Conservation (phyloP, 2,113 vertebrate species). For the Pseudolaguvia tuberculata region DNA sequence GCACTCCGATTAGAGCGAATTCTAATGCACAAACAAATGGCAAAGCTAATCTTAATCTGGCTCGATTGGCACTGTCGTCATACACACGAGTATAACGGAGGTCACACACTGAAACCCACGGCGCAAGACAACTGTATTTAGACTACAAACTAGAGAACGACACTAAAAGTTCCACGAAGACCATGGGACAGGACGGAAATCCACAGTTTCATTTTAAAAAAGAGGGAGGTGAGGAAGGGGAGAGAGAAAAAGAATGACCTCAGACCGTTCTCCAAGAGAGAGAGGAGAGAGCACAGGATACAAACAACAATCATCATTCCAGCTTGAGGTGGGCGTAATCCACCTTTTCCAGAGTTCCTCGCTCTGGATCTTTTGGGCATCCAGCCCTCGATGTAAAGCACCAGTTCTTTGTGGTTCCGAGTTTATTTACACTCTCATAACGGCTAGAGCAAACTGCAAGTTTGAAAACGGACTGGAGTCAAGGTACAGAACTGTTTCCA, state of each 20-base stretch:
- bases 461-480: constrained; percentile 35
- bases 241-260: constrained; percentile 27
- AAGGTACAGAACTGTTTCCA: constrained; percentile 37
- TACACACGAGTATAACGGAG: constrained; percentile 78
- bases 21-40: constrained; percentile 76
- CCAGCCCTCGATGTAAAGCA: constrained; percentile 21
- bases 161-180: constrained; percentile 76
- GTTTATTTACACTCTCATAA: constrained; percentile 18
- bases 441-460: constrained; percentile 19
- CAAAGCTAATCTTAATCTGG: constrained; percentile 78
- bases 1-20: constrained; percentile 67
- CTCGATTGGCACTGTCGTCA: constrained; percentile 75
- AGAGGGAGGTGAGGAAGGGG: constrained; percentile 36
- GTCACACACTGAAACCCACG: constrained; percentile 75
- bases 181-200: constrained; percentile 78
- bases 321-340: constrained; percentile 71
- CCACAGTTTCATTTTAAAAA: constrained; percentile 67
- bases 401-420: constrained; percentile 27
- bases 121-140: constrained; percentile 75
- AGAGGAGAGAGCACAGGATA: constrained; percentile 67
- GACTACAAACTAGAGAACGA: constrained; percentile 81
- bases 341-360: constrained; percentile 35
- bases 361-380: constrained; percentile 26
- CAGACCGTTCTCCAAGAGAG: constrained; percentile 39
- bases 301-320: constrained; percentile 62